Evolutionary conservation across 30 jellyfish, hydroid and myxozoan genomes (phyloP), one percentile per base, ranked within the genome.

Genomic region (Cassiopea andromeda): DNA sequence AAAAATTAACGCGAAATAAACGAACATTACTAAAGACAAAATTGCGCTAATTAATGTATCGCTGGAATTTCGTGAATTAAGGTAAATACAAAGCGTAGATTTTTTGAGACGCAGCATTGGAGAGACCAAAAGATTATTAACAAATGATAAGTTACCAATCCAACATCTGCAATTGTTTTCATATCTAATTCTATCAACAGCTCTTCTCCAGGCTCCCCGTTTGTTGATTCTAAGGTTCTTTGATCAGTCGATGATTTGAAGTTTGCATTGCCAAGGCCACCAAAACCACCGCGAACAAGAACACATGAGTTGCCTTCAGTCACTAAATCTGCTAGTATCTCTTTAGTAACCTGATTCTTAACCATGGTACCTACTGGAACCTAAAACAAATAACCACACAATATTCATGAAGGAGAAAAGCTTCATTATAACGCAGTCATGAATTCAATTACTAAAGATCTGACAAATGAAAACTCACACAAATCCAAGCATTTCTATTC

Each of bases 91-190:
- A 27, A 27, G 38, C 38, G 38, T 27, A 27, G 38, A 27, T 27
- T 27, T 27, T 27, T 27, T 27, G 0, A 27, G 38, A 0, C 38
- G 38, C 38, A 27, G 38, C 38, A 27, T 27, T 27, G 38, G 45
- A 18, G 59, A 19, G 64, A 80, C n/a, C 19, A 8, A 50, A 80
- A 80, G 38, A 14, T 15, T 46, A 80, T 64, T 54, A 48, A 47
- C 1, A 6, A 3, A 64, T 43, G 19, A 6, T 74, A 80, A 82
- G 94, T 73, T 92, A 96, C 99, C 93, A 96, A 69, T 14, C 99
- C 99, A 69, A 96, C 97, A 89, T 96, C 99, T 43, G 99, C 99
- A 61, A 96, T 96, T 6, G 97, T 71, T 74, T 92, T 96, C 93
- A 96, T 84, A 72, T 92, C 99, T 16, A 96, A 27, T 66, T 96